Conservation (phyloP, 1,140 invertebrate genomes). For the Sminthurides bifidus region DNA sequence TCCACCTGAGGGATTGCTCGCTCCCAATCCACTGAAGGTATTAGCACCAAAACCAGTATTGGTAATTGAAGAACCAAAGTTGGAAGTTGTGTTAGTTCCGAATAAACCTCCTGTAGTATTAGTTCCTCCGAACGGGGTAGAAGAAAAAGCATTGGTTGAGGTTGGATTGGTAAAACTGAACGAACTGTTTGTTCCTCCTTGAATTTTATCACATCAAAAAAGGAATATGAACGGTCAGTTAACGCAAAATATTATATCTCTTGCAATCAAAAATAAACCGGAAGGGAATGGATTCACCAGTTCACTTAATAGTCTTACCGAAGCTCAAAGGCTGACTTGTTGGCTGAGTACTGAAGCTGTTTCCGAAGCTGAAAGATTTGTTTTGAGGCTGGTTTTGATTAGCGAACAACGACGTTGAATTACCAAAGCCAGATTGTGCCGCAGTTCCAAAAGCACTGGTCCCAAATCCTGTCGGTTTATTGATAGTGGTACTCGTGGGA, state of each 20-base stretch:
- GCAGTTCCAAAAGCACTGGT: conserved; percentile 45
- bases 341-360: conserved; percentile 32
- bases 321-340: conserved; percentile 3
- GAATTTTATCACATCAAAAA: conserved; percentile 1
- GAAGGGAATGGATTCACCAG: no score
- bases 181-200: no score
- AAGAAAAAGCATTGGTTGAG: no score
- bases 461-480: conserved; percentile 22
- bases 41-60: conserved; percentile 42
- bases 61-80: conserved; percentile 11
- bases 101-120: conserved; percentile 15
- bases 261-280: no score
- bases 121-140: no score
- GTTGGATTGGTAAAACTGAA: no score
- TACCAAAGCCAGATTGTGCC: conserved; percentile 36
- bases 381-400: conserved; percentile 29
- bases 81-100: conserved; percentile 2
- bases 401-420: conserved; percentile 35
- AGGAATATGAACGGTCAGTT: background rate
- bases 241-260: background rate
- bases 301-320: conserved; percentile 7
- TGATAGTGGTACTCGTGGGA: conserved; percentile 15
- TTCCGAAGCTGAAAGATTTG: conserved; percentile 37
- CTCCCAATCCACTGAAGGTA: conserved; percentile 40
- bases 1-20: conserved; percentile 31